phyloP scores from a whole-genome alignment of 1,140 invertebrate species.

The Brachionus manjavacas region DNA sequence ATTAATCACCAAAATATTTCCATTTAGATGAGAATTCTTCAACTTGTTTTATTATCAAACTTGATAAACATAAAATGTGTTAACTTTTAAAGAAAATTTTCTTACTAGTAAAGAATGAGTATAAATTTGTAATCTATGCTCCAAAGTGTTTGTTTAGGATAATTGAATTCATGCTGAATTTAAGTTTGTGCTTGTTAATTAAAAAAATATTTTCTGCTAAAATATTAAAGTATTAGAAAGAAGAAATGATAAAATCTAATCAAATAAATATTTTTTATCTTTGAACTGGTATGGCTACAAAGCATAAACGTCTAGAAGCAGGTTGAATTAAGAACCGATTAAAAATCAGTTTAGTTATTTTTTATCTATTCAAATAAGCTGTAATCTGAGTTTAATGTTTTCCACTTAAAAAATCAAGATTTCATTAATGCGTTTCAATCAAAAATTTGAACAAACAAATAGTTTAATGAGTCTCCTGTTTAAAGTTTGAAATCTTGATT shows the following conservation, averaged over 20 bases:
- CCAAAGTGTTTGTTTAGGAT: constrained; percentile 23
- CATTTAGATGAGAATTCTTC: background rate
- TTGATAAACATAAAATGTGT: constrained; percentile 5
- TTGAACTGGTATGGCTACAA: background rate
- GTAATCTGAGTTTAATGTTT: constrained; percentile 13
- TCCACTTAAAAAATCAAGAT: background rate
- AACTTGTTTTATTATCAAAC: background rate
- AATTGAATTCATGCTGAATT: background rate
- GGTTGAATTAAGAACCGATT: constrained; percentile 10
- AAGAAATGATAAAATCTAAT: background rate
- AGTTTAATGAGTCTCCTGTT: background rate
- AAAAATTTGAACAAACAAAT: background rate
- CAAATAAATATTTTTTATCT: background rate
- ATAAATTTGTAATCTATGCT: constrained; percentile 13
- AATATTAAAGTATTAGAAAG: background rate
- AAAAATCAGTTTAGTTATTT: background rate
- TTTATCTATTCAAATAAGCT: background rate
- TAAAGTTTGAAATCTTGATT: background rate
- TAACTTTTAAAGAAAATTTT: background rate
- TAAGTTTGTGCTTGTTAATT: background rate
- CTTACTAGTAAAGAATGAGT: background rate
- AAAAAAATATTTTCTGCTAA: background rate
- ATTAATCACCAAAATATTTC: constrained; percentile 4
- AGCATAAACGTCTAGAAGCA: background rate
- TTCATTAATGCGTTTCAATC: constrained; percentile 23